Evolutionary conservation across 2,113 vertebrate genomes (phyloP), one percentile per base, ranked within the genome.

Genomic region (Hydrolagus affinis): DNA sequence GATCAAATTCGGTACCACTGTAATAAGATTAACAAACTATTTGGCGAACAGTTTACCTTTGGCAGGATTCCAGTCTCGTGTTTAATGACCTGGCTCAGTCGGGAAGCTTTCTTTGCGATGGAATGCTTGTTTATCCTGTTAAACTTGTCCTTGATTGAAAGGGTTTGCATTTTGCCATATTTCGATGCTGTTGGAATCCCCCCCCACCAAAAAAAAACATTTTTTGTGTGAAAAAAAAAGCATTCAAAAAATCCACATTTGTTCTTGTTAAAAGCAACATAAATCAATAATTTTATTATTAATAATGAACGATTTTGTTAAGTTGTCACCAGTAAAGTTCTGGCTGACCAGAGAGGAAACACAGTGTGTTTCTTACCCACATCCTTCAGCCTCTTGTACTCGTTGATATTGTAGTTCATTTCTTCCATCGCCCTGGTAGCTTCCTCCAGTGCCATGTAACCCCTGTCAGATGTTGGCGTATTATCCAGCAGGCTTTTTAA

Each of bases 361-460:
- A 32, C 9, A 64, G 17, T 4, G 3, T 32, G 6, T 4, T 23
- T 0, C 97, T 97, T 89, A 99, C 98, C 97, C 12, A 98, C 94
- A 96, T 99, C 98, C 87, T 94, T 91, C 92, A 93, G 95, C 88
- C 96, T 94, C 76, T 99, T 99, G 91, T 97, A 95, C 89, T 99
- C 97, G 0, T 99, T 99, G 92, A 99, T 98, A 88, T 94, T 94
- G 89, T 91, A 88, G 30, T 97, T 98, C 75, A 97, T 87, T n/a
- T 95, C 94, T 72, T 95, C 83, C 88, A 97, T 92, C 83, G 94
- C 89, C 12, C 90, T 90, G 1, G 89, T 89, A 0, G 96, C 94
- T 69, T 91, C 90, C 89, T 95, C 92, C 87, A 99, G 91, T 8
- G 92, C 89, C 0, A 86, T 14, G 30, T 94, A 93, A 6, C 93